phyloP scores from a whole-genome alignment of 2,888 invertebrate genomes.

The Apotomis capreana region DNA sequence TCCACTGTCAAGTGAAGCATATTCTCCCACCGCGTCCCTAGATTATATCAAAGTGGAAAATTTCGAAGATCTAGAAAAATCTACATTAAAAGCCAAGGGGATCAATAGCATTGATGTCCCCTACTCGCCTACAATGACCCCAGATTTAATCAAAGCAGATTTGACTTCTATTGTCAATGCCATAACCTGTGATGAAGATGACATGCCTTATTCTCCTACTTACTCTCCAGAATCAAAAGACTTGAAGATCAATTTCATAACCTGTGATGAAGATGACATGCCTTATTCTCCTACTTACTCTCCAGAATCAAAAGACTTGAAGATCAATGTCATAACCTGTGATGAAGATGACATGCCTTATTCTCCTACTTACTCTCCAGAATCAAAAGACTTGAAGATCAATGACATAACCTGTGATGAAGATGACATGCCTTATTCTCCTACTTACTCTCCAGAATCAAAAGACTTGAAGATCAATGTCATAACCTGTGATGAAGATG shows the following conservation, averaged over 20 bases:
- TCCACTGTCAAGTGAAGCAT: neutral
- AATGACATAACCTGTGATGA: neutral
- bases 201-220: conserved; percentile 11
- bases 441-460: neutral
- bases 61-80: too few relatives aligned
- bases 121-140: conserved; percentile 10
- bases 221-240: conserved; percentile 5
- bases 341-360: conserved; percentile 1
- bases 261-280: neutral
- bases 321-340: too few relatives aligned
- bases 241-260: neutral
- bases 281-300: neutral
- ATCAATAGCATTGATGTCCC: neutral
- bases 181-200: neutral
- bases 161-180: neutral
- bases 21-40: conserved; percentile 8
- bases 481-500: neutral
- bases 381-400: neutral
- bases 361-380: conserved; percentile 9
- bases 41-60: neutral
- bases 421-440: neutral
- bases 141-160: neutral
- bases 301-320: neutral
- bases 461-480: too few relatives aligned
- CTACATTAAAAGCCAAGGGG: neutral